Evolutionary conservation across 1,140 invertebrate species (phyloP).

Genomic region (Euwallacea similis): DNA sequence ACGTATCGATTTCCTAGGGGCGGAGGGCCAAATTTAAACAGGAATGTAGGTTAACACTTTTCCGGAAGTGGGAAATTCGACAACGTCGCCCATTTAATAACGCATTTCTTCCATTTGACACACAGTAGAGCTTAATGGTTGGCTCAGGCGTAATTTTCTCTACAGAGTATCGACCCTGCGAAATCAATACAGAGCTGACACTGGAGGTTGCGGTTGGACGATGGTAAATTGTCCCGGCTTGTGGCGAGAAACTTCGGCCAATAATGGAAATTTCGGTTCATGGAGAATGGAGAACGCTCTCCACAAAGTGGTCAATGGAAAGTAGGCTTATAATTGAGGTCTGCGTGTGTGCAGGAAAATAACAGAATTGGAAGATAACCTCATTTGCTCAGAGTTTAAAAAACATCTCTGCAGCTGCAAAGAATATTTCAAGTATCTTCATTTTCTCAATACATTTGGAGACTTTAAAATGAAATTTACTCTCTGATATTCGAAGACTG

Average conservation of each 20-base stretch:
- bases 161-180: constrained; percentile 27
- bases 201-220: constrained; percentile 27
- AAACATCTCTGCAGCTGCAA: no score
- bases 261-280: neutral
- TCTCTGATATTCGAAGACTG: no score
- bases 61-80: constrained; percentile 13
- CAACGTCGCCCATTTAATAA: constrained; percentile 30
- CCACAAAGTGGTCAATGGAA: neutral
- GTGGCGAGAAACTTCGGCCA: constrained; percentile 13
- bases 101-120: constrained; percentile 36
- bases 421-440: no score
- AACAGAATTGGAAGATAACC: no score
- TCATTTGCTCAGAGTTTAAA: no score
- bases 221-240: constrained; percentile 21
- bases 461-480: no score
- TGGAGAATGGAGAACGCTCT: neutral
- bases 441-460: no score
- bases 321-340: no score
- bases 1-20: no score
- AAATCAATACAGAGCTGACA: constrained; percentile 29
- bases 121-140: constrained; percentile 29
- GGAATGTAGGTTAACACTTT: constrained; percentile 31
- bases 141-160: constrained; percentile 34
- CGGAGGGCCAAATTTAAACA: constrained; percentile 10
- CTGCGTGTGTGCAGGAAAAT: no score